Percentiles rank a stretch among this genome's conserved stretches.
phyloP scores from a whole-genome alignment of 2,113 vertebrate species.

The Sturnus vulgaris region DNA sequence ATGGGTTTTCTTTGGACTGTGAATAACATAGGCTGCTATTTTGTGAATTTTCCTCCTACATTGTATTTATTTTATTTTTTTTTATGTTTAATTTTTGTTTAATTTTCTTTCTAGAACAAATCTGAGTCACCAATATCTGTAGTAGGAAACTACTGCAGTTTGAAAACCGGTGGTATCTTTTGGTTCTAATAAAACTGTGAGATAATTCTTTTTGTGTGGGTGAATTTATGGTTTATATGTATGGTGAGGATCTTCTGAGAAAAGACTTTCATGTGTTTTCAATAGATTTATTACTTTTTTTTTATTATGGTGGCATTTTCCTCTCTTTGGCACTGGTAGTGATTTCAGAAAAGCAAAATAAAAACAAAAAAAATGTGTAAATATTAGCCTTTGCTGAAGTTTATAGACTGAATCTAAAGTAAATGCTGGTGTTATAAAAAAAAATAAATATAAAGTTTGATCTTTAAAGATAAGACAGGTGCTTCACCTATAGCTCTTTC shows the following conservation, averaged over 20 bases:
- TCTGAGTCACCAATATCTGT: background rate
- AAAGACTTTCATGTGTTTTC: background rate
- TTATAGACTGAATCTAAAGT: slow-evolving; percentile 51
- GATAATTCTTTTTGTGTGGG: background rate
- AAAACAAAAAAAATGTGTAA: slow-evolving; percentile 61
- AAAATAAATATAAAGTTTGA: slow-evolving; percentile 18
- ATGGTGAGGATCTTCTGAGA: background rate
- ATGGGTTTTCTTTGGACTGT: background rate
- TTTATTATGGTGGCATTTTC: slow-evolving; percentile 14
- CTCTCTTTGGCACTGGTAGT: background rate
- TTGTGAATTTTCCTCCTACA: background rate
- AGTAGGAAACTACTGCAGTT: background rate
- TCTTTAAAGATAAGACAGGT: slow-evolving; percentile 37
- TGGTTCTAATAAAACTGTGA: background rate
- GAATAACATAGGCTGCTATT: background rate
- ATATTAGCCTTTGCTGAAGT: slow-evolving; percentile 49
- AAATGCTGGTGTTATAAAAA: slow-evolving; percentile 48
- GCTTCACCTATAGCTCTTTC: slow-evolving; percentile 37
- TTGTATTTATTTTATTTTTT: background rate
- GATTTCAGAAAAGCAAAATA: slow-evolving; percentile 44
- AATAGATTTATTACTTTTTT: background rate
- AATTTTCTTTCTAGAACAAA: background rate
- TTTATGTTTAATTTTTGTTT: background rate
- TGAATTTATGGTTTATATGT: background rate
- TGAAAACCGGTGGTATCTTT: background rate